phyloP scores from a whole-genome alignment of 2,888 invertebrate genomes.

The Plemyria rubiginata region DNA sequence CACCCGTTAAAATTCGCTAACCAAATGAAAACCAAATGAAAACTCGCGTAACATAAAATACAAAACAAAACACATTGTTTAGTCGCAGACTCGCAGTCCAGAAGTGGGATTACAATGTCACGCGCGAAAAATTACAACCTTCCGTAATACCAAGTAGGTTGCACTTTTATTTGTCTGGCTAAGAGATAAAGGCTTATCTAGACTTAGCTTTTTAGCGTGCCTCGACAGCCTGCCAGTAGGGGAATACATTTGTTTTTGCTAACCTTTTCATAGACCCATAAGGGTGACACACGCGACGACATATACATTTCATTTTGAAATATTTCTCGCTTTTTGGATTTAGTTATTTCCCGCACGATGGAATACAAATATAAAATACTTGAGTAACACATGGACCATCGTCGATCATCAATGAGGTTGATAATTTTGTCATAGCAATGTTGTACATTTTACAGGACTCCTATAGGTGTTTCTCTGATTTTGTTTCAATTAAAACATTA shows the following conservation, averaged over 20 bases:
- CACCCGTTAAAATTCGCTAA: too few species aligned
- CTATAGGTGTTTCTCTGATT: too few species aligned
- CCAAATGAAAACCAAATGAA: slow-evolving; percentile 17
- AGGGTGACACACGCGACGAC: not conserved
- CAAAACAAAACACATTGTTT: slow-evolving; percentile 20
- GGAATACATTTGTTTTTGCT: not conserved
- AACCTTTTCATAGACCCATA: not conserved
- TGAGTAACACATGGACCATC: too few species aligned
- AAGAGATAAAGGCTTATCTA: slow-evolving; percentile 21
- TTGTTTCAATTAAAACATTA: too few species aligned
- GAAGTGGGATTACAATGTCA: slow-evolving; percentile 27
- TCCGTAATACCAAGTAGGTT: slow-evolving; percentile 16
- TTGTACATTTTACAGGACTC: too few species aligned
- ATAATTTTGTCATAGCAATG: too few species aligned
- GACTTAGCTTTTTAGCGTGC: slow-evolving; percentile 2
- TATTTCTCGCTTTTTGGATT: too few species aligned
- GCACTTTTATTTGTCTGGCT: slow-evolving; percentile 35
- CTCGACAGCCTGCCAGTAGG: not conserved
- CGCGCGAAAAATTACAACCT: slow-evolving; percentile 34
- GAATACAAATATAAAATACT: too few species aligned
- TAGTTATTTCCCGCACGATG: too few species aligned
- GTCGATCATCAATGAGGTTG: too few species aligned
- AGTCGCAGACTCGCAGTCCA: slow-evolving; percentile 11
- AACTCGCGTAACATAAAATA: slow-evolving; percentile 9
- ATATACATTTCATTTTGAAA: too few species aligned